These are phyloP conservation scores for Euzophera pinguis DNA, from an alignment of 2,888 invertebrate genomes.

Conservation along the genomic window DNA sequence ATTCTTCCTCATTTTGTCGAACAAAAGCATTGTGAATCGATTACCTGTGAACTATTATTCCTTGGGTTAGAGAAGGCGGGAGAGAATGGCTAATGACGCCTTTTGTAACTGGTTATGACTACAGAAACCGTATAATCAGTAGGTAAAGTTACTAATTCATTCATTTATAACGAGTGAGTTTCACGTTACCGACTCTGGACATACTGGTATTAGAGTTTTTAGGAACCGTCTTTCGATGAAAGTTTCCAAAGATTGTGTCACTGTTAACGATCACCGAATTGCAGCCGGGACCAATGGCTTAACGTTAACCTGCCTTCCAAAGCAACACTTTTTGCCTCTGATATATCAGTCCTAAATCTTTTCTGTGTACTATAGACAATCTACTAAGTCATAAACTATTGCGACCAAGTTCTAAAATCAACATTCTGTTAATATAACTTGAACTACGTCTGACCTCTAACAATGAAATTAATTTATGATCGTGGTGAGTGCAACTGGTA, in stretches of 20 bases:
- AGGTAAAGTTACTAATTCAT: neutral
- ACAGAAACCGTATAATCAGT: neutral
- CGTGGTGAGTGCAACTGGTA: neutral
- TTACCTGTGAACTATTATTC: conserved; percentile 9
- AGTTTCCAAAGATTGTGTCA: too few relatives aligned
- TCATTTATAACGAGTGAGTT: too few relatives aligned
- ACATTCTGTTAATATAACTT: neutral
- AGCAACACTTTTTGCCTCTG: too few relatives aligned
- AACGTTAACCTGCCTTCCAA: too few relatives aligned
- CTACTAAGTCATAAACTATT: too few relatives aligned
- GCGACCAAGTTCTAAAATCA: neutral
- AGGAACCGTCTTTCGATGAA: too few relatives aligned
- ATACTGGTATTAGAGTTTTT: too few relatives aligned
- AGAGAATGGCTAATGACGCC: conserved; percentile 12
- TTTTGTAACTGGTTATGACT: conserved; percentile 2
- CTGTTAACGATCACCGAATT: too few relatives aligned
- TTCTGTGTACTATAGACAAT: too few relatives aligned
- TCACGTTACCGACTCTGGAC: too few relatives aligned
- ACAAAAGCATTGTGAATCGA: conserved; percentile 8
- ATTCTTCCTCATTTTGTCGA: neutral
- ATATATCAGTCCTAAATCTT: too few relatives aligned
- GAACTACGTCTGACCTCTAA: neutral
- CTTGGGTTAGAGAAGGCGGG: conserved; percentile 7
- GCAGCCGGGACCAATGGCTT: too few relatives aligned
- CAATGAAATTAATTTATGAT: conserved; percentile 5